Conservation (phyloP, 2,797 vertebrate genomes). For the Synaphobranchus kaupii region DNA sequence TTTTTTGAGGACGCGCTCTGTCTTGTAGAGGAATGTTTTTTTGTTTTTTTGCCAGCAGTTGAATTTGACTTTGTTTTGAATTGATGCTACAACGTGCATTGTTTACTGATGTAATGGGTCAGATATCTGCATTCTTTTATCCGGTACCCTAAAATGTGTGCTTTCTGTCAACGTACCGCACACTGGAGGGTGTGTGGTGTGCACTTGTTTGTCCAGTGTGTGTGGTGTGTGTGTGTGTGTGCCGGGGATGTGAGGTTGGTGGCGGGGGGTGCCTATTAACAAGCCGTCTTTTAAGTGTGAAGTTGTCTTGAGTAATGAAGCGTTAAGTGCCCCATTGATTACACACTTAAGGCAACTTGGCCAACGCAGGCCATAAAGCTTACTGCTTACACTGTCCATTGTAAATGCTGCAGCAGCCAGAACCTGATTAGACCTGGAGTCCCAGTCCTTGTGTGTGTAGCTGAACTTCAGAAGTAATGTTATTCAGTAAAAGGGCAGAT, state of each 20-base stretch:
- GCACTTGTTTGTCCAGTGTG: neutral
- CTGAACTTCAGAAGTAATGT: neutral
- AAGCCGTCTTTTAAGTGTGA: neutral
- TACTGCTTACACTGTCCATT: neutral
- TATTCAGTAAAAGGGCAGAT: neutral
- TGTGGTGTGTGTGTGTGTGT: neutral
- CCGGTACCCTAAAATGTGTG: neutral
- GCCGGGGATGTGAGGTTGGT: neutral
- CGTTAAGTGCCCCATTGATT: constrained; percentile 1
- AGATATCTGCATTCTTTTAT: constrained; percentile 23
- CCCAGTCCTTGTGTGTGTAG: neutral
- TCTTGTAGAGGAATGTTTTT: neutral
- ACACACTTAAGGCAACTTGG: neutral
- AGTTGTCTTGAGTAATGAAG: constrained; percentile 3
- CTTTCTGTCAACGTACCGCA: no score
- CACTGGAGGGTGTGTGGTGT: neutral
- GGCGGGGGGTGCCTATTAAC: neutral
- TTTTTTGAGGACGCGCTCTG: neutral
- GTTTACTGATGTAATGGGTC: constrained; percentile 20
- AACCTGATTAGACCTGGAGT: no score
- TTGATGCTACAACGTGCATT: neutral
- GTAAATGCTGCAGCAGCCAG: neutral
- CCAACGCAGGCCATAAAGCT: neutral
- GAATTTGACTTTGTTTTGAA: neutral
- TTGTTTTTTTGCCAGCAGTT: neutral